Evolutionary conservation across 2,888 invertebrate genomes (phyloP), one percentile per base, ranked within the genome.

Genomic region (Empis stercorea): DNA sequence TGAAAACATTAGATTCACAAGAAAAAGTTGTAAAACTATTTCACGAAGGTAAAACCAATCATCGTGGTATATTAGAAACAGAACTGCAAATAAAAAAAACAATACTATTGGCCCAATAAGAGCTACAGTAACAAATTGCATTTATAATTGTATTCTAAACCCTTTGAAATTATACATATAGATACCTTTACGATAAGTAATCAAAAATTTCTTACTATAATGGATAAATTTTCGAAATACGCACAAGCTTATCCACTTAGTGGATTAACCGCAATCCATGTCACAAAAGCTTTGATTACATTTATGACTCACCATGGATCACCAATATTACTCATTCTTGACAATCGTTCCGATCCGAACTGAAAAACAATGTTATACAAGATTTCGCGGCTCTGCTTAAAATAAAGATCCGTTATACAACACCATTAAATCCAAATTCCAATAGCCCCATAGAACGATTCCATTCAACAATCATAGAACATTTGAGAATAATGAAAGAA

Each of bases 161-260:
- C 32, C 10, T 32, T 32, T 32, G 32, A 32, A 32, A 79, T 80
- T 54, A 68, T 37, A 11, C 44, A 44, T n/a, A 10, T 37, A 11
- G 44, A 44, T 14, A 44, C 44, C 2, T 44, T 44, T 20, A 44
- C 36, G 20, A 6, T 44, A 36, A 44, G 34, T 10, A 34, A 36
- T 32, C 44, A 44, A n/a, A 44, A 44, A 44, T 36, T 44, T 34
- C 36, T 44, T 6, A 36, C 36, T 17, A 36, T 44, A 44, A 13
- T 36, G 10, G 14, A 44, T 14, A 44, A 11, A 20, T 36, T 44
- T 16, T 44, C 44, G n/a, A 34, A 10, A 9, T 44, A 44, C 11
- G 38, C 10, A 4, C 38, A 38, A 11, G 16, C 38, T 1, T 16
- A 38, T 15, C 38, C 38, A 9, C n/a, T 36, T 20, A 34, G 34